A percentile compares a stretch with the other conserved stretches of the same genome.
These are phyloP conservation scores for Struthio camelus DNA, from an alignment of 2,113 vertebrate species.

Conservation along the genomic window DNA sequence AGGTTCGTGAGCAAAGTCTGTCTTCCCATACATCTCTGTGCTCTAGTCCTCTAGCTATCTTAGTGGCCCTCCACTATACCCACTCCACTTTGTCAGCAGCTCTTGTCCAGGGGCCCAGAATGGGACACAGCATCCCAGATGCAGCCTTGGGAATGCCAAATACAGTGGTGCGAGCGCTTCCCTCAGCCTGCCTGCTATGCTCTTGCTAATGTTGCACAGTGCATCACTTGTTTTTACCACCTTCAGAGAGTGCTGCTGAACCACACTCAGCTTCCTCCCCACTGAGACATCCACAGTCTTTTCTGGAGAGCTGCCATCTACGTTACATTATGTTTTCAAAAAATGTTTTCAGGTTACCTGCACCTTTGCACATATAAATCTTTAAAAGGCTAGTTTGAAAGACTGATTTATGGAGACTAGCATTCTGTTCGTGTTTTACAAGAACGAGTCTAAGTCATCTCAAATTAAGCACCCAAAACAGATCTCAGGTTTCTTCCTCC, in stretches of 20 bases:
- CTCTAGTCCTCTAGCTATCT: background rate
- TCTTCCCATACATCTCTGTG: background rate
- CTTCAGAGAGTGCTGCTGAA: background rate
- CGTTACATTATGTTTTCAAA: background rate
- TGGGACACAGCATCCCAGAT: background rate
- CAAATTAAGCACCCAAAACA: background rate
- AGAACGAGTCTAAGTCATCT: background rate
- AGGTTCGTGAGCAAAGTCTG: background rate
- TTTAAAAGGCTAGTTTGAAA: background rate
- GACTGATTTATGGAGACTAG: rapidly evolving
- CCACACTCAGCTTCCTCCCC: background rate
- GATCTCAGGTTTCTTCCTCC: background rate
- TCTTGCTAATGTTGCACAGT: background rate
- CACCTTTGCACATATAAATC: background rate
- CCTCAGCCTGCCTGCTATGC: background rate
- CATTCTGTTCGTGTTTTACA: background rate
- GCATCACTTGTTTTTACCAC: background rate
- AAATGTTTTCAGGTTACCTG: background rate
- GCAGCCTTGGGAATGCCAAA: background rate
- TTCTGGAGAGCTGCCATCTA: background rate
- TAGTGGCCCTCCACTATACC: background rate
- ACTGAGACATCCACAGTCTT: background rate
- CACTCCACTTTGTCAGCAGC: background rate
- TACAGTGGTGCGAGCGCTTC: background rate
- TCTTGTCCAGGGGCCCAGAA: background rate